Conservation (phyloP, 2,888 invertebrate genomes). For the Eretmocerus hayati region DNA sequence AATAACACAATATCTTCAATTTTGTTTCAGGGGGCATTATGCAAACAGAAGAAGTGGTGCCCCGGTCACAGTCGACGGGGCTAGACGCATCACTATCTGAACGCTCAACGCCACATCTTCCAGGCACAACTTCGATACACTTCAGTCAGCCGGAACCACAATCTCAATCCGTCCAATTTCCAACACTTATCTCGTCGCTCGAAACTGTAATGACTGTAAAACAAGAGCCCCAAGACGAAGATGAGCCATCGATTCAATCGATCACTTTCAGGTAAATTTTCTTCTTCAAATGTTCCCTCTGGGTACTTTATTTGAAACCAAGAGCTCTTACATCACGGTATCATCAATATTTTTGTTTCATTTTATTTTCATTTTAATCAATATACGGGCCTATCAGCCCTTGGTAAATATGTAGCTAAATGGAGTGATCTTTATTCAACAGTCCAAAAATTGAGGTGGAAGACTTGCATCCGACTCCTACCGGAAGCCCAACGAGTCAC, state of each 20-base stretch:
- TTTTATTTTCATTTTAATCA: too few relatives aligned
- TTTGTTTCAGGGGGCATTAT: conserved; percentile 46
- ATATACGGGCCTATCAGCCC: too few relatives aligned
- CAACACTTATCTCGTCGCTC: neutral
- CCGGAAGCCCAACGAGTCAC: conserved; percentile 28
- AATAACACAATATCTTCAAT: too few relatives aligned
- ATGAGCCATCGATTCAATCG: conserved; percentile 36
- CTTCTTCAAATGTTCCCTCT: too few relatives aligned
- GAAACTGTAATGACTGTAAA: conserved; percentile 42
- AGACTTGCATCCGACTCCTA: conserved; percentile 28
- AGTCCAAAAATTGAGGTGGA: conserved; percentile 37
- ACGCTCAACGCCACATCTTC: conserved; percentile 31
- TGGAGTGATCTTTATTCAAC: conserved; percentile 18
- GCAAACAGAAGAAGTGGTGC: conserved; percentile 47
- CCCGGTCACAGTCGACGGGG: conserved; percentile 41
- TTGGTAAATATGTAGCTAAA: too few relatives aligned
- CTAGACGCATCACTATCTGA: conserved; percentile 40
- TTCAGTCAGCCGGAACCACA: neutral
- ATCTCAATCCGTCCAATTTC: neutral
- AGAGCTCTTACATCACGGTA: too few relatives aligned
- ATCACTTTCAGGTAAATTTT: conserved; percentile 35
- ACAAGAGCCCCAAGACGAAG: conserved; percentile 44
- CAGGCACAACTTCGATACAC: conserved; percentile 28
- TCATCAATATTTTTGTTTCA: too few relatives aligned
- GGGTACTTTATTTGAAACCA: too few relatives aligned